A percentile compares a stretch with the other conserved stretches of the same genome.
phyloP scores from a whole-genome alignment of 2,888 invertebrate genomes.

The Hydriomena furcata region DNA sequence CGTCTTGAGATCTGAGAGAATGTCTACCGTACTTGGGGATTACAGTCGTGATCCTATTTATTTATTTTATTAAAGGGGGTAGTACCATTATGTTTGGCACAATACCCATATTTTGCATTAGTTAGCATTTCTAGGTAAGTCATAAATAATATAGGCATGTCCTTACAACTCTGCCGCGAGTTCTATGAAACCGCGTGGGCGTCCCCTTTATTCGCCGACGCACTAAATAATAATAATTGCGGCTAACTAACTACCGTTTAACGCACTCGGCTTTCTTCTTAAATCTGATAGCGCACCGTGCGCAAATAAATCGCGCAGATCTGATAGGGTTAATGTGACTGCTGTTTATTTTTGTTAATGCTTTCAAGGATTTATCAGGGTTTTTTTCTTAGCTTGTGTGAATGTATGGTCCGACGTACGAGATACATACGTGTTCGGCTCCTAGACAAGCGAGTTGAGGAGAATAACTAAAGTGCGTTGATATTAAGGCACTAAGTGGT shows the following conservation, averaged over 20 bases:
- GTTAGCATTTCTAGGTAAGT: no score
- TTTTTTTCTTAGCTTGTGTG: background rate
- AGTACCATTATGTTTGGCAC: no score
- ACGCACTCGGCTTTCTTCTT: slow-evolving; percentile 73
- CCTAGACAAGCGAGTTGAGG: no score
- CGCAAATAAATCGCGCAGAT: slow-evolving; percentile 34
- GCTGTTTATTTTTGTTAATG: slow-evolving; percentile 16
- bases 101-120: no score
- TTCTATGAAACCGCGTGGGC: slow-evolving; percentile 59
- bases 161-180: slow-evolving; percentile 39
- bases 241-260: slow-evolving; percentile 80
- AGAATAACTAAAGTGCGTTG: no score
- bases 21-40: no score
- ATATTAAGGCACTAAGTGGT: no score
- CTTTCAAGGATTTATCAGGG: background rate
- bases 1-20: no score
- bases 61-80: no score
- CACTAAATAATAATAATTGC: slow-evolving; percentile 81
- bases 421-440: no score
- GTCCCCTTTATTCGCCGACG: slow-evolving; percentile 68
- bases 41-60: no score
- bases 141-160: slow-evolving; percentile 30
- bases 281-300: slow-evolving; percentile 65
- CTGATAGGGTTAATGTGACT: slow-evolving; percentile 28
- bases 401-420: no score